Conservation (phyloP, 2,113 vertebrate genomes). For the Ramphastos sulfuratus region DNA sequence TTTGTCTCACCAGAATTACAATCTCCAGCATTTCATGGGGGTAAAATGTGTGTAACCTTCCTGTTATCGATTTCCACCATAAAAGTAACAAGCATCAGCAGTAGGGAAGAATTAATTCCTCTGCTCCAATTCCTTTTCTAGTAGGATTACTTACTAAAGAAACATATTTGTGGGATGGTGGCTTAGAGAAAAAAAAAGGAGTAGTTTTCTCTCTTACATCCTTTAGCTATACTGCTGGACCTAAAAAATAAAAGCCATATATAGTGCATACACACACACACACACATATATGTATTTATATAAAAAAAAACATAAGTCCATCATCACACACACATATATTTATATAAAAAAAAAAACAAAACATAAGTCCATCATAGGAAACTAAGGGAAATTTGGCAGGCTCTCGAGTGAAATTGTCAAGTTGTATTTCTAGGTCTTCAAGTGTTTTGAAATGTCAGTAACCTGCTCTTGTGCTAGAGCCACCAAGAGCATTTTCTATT, state of each 20-base stretch:
- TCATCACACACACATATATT: background rate
- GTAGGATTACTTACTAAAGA: background rate
- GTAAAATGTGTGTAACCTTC: background rate
- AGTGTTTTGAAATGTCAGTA: background rate
- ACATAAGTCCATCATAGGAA: background rate
- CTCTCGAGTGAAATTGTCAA: background rate
- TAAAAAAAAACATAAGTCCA: background rate
- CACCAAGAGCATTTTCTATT: background rate
- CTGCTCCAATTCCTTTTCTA: background rate
- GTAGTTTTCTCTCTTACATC: background rate
- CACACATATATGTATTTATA: background rate
- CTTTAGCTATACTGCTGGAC: background rate
- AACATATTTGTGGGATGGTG: background rate
- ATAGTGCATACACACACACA: rapidly evolving
- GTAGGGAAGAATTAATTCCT: background rate
- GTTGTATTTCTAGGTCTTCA: background rate
- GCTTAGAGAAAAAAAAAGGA: background rate
- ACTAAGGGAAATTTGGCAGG: background rate
- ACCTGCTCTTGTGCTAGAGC: background rate
- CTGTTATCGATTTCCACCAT: background rate
- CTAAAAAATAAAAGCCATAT: background rate
- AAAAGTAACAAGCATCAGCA: background rate
- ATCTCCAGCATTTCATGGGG: background rate
- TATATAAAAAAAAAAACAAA: too few species aligned
- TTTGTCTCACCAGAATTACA: background rate